Conservation (phyloP, 2,797 vertebrate genomes). For the Eulemur rubriventer region DNA sequence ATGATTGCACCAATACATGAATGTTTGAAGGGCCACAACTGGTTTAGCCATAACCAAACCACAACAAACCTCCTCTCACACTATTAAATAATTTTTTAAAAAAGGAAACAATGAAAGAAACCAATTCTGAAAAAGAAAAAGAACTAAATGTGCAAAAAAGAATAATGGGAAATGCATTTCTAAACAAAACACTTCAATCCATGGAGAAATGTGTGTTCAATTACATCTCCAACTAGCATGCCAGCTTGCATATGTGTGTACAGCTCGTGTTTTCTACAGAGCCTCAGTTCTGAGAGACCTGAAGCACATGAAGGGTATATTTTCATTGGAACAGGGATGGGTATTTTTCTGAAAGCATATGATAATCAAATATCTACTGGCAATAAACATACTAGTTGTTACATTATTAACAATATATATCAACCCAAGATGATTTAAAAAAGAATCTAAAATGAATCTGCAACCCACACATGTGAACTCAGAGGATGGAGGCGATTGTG, state of each 20-base stretch:
- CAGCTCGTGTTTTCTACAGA: constrained; percentile 24
- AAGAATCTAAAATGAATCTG: constrained; percentile 22
- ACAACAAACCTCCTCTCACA: constrained; percentile 67
- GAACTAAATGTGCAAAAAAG: constrained; percentile 71
- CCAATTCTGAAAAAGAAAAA: constrained; percentile 58
- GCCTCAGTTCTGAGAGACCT: constrained; percentile 18
- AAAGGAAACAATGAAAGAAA: constrained; percentile 68
- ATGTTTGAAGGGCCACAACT: constrained; percentile 44
- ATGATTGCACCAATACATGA: constrained; percentile 49
- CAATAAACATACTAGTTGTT: neutral
- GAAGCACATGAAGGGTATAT: neutral
- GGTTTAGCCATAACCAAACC: constrained; percentile 57
- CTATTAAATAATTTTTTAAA: constrained; percentile 47
- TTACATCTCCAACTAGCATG: constrained; percentile 59
- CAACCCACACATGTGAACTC: neutral
- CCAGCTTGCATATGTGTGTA: constrained; percentile 6
- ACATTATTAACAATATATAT: neutral
- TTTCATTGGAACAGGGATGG: neutral
- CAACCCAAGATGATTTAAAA: constrained; percentile 1
- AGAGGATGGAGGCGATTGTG: neutral
- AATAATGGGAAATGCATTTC: constrained; percentile 74
- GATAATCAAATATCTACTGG: constrained; percentile 6
- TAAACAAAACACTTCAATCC: constrained; percentile 74
- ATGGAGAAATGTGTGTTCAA: constrained; percentile 78
- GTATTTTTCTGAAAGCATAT: neutral